A percentile compares a stretch with the other conserved stretches of the same genome.
Evolutionary conservation across 2,113 vertebrate genomes (phyloP).

Genomic region (Nicator chloris): DNA sequence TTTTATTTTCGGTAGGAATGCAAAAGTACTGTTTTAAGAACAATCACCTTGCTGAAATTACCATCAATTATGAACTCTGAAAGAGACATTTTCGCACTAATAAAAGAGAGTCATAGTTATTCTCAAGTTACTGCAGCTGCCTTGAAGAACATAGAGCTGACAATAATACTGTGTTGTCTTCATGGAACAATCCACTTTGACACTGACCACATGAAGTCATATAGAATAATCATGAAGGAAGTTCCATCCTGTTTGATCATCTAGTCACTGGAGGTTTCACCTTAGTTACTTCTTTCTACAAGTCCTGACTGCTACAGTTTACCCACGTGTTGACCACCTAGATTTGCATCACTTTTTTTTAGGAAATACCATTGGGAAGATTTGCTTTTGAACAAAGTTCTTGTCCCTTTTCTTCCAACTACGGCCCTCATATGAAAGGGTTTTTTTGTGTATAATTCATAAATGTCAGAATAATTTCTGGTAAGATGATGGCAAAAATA

Average conservation of each 20-base stretch:
- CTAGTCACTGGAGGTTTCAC: not conserved
- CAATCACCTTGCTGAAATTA: not conserved
- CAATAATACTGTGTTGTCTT: not conserved
- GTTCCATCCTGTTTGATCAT: not conserved
- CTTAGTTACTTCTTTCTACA: not conserved
- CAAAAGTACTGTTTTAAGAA: not conserved
- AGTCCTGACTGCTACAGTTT: not conserved
- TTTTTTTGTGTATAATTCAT: not conserved
- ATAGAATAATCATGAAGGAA: not conserved
- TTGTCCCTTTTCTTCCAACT: not conserved
- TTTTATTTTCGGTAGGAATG: not conserved
- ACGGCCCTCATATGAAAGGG: not conserved
- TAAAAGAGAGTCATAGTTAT: not conserved
- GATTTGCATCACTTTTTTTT: not conserved
- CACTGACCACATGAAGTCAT: not conserved
- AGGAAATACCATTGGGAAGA: not conserved
- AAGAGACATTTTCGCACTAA: not conserved
- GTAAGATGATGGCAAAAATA: not conserved
- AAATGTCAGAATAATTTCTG: not conserved
- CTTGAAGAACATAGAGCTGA: not conserved
- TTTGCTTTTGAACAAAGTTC: not conserved
- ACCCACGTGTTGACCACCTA: accelerated
- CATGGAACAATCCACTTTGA: not conserved
- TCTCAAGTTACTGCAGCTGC: not conserved
- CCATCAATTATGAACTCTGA: not conserved